Evolutionary conservation across 2,888 invertebrate species (phyloP).

Genomic region (Drosophila birchii): DNA sequence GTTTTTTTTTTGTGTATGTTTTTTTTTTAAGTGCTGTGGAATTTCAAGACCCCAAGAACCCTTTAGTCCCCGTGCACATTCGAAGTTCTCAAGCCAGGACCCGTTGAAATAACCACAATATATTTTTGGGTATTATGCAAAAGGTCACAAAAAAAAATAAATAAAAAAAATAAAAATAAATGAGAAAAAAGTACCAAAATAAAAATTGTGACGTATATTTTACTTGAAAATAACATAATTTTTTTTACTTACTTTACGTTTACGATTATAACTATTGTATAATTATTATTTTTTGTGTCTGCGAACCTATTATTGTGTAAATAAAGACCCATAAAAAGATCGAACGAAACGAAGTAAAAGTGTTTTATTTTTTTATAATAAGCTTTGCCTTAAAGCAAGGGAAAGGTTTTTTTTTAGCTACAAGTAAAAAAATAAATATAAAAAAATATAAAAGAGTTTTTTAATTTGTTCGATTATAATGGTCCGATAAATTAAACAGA

Average conservation of each 20-base stretch:
- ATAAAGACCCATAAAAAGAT: conserved; percentile 31
- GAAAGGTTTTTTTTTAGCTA: too few relatives aligned
- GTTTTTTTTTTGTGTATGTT: not conserved
- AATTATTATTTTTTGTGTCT: conserved; percentile 50
- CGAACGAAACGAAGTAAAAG: conserved; percentile 16
- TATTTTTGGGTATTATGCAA: conserved; percentile 30
- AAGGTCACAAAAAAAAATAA: conserved; percentile 26
- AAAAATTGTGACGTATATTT: conserved; percentile 30
- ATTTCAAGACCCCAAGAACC: not conserved
- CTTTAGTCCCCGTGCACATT: conserved; percentile 18
- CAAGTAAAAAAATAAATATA: not conserved
- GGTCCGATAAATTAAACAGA: not conserved
- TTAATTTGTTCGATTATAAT: not conserved
- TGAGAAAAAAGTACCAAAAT: conserved; percentile 18
- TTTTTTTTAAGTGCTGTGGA: conserved; percentile 16
- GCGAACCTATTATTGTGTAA: conserved; percentile 46
- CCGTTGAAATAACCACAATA: conserved; percentile 38
- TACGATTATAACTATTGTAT: conserved; percentile 38
- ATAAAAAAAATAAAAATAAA: not conserved
- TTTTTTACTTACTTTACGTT: conserved; percentile 40
- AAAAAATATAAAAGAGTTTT: not conserved
- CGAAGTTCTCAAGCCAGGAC: conserved; percentile 25
- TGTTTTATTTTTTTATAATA: conserved; percentile 25
- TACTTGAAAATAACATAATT: conserved; percentile 28
- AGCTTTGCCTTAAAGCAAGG: not conserved